These are phyloP conservation scores for Pristis pectinata DNA, from an alignment of 2,797 vertebrate genomes.

Conservation along the genomic window DNA sequence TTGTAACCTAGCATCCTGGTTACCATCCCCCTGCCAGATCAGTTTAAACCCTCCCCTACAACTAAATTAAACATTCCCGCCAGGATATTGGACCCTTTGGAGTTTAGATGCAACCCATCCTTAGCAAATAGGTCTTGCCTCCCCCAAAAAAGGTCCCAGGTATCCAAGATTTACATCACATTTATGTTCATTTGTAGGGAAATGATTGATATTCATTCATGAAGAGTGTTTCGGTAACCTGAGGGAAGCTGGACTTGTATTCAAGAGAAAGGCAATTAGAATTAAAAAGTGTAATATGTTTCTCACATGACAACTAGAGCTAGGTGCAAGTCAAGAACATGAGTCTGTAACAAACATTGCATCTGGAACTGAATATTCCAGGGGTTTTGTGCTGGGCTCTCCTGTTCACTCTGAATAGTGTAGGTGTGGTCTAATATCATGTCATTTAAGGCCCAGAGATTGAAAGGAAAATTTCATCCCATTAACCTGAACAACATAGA, in stretches of 20 bases:
- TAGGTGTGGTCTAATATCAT: not conserved
- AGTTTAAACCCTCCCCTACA: too few species aligned
- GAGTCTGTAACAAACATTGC: not conserved
- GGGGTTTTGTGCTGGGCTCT: not conserved
- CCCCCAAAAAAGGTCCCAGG: too few species aligned
- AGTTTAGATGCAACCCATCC: too few species aligned
- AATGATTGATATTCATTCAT: conserved; percentile 1
- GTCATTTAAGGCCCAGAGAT: not conserved
- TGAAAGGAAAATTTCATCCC: conserved; percentile 18
- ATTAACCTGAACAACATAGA: conserved; percentile 12
- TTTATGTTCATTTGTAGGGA: not conserved
- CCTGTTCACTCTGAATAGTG: not conserved
- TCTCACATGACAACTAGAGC: not conserved
- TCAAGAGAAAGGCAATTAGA: too few species aligned
- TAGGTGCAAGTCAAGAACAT: not conserved
- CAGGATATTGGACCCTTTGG: too few species aligned
- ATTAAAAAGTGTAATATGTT: not conserved
- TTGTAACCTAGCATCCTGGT: too few species aligned
- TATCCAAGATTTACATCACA: not conserved
- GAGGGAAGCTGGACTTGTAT: not conserved
- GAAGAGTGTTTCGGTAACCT: not conserved
- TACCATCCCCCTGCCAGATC: too few species aligned
- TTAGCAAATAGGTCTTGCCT: too few species aligned
- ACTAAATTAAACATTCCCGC: too few species aligned
- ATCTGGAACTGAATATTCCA: not conserved